These are phyloP conservation scores for Poeciliopsis presidionis DNA, from an alignment of 2,797 vertebrate genomes.

Conservation along the genomic window DNA sequence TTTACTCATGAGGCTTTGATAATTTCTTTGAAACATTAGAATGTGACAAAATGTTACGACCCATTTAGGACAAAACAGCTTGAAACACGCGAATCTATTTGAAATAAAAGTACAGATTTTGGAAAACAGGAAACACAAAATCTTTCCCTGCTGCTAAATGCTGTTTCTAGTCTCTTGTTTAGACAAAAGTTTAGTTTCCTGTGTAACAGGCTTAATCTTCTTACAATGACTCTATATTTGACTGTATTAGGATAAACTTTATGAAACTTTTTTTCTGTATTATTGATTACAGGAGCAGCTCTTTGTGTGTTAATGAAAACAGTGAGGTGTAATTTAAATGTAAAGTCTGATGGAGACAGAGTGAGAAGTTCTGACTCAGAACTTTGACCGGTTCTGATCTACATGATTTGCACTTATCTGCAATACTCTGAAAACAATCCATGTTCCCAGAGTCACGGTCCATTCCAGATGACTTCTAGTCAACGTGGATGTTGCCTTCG, in stretches of 20 bases:
- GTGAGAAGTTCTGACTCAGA: too few relatives aligned
- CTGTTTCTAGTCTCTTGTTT: not conserved
- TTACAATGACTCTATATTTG: not conserved
- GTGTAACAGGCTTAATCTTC: not conserved
- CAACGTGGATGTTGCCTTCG: too few relatives aligned
- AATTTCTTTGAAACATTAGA: not conserved
- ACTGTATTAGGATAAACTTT: not conserved
- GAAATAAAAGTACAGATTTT: not conserved
- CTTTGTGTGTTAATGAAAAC: not conserved
- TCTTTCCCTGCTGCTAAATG: not conserved
- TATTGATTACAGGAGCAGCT: not conserved
- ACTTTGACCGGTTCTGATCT: too few relatives aligned
- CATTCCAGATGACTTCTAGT: too few relatives aligned
- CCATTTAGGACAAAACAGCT: not conserved
- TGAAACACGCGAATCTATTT: not conserved
- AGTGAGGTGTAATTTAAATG: not conserved
- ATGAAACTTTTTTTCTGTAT: not conserved
- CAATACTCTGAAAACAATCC: too few relatives aligned
- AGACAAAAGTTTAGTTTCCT: not conserved
- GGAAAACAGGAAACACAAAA: not conserved
- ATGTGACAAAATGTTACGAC: not conserved
- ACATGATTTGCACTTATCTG: too few relatives aligned
- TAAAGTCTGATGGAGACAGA: not conserved
- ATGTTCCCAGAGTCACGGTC: too few relatives aligned
- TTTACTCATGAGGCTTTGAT: not conserved